Evolutionary conservation across 2,888 invertebrate genomes (phyloP), one percentile per base, ranked within the genome.

Genomic region (Folsomia candida): DNA sequence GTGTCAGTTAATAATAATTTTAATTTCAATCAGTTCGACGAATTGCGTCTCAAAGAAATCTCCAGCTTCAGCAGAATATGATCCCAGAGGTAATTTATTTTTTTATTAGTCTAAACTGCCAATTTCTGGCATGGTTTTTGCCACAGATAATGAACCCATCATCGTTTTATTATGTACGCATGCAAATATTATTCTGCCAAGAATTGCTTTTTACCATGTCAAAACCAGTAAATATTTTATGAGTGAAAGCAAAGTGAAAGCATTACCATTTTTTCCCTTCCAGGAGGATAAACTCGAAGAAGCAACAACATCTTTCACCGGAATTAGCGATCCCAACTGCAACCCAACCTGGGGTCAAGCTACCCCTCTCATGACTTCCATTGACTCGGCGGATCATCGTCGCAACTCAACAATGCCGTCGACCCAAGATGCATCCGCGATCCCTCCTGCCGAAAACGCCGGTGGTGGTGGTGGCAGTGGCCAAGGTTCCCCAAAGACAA

Each of bases 11-110:
- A n/a, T n/a, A n/a, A n/a, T n/a, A n/a, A n/a, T n/a, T n/a, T n/a
- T n/a, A n/a, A n/a, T n/a, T n/a, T n/a, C n/a, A n/a, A n/a, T 77
- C 78, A n/a, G 77, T 78, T 18, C 72, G 74, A 18, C 59, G 78
- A 57, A 79, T 79, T 28, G 68, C 77, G 20, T 79, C 79, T 11
- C 79, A 78, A 67, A 62, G 78, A 67, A 76, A 79, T 25, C 77
- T 79, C 63, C 68, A 78, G 51, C 73, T 77, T 68, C 76, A 76
- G 47, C 69, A 74, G 62, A 64, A 47, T 47, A 75, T 78, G 74
- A 71, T 75, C 54, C 68, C 70, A 70, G 78, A 78, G 71, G 78
- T 76, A 73, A 66, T 63, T 29, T n/a, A n/a, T n/a, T n/a, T n/a
- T n/a, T n/a, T n/a, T n/a, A n/a, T n/a, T n/a, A n/a, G n/a, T n/a